phyloP scores from a whole-genome alignment of 1,140 invertebrate genomes.

The Trachymyrmex septentrionalis region DNA sequence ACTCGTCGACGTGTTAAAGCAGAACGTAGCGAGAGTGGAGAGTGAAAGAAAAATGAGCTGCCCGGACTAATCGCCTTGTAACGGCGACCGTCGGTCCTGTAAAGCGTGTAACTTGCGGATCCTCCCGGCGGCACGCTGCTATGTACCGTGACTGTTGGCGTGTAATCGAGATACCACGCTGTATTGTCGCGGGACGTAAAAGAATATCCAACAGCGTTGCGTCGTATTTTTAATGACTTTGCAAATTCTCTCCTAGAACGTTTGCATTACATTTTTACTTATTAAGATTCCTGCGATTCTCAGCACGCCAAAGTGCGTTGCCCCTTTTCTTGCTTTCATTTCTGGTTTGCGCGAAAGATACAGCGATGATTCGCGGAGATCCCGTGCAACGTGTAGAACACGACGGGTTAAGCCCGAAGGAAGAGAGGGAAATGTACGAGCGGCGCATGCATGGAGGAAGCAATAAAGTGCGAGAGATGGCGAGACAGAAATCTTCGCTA shows the following conservation, averaged over 20 bases:
- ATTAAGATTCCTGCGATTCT: neutral
- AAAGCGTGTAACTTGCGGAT: constrained; percentile 54
- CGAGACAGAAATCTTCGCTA: constrained; percentile 53
- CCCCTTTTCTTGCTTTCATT: neutral
- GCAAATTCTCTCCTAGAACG: neutral
- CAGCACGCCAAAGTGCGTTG: neutral
- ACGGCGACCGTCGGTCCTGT: constrained; percentile 27
- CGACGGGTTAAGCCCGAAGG: neutral
- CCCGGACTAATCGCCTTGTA: constrained; percentile 57
- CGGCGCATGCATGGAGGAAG: neutral
- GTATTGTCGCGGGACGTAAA: constrained; percentile 37
- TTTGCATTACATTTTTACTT: constrained; percentile 1
- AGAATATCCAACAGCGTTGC: constrained; percentile 1
- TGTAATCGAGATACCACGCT: constrained; percentile 48
- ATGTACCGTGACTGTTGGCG: constrained; percentile 7
- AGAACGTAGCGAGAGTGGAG: constrained; percentile 30
- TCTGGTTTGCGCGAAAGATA: neutral
- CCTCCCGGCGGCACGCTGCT: neutral
- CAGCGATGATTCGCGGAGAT: constrained; percentile 14
- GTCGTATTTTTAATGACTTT: constrained; percentile 1
- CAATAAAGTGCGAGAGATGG: constrained; percentile 35
- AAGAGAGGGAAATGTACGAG: constrained; percentile 8
- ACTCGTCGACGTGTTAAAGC: constrained; percentile 60
- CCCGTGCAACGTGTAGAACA: constrained; percentile 13
- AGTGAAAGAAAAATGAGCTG: constrained; percentile 35